Conservation (phyloP, 1,140 invertebrate genomes). For the Diorhabda sublineata region DNA sequence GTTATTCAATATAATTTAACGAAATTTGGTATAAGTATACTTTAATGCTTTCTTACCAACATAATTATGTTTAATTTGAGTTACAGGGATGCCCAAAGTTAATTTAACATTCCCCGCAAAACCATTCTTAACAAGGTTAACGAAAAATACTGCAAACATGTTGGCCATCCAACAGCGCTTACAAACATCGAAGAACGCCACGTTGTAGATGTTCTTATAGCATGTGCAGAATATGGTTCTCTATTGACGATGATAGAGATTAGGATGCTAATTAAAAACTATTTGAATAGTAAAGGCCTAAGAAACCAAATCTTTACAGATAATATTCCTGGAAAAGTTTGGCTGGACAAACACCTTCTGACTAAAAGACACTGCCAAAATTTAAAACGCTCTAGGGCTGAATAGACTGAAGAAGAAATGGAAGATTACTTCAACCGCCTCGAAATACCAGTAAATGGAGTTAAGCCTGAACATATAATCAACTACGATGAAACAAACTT, state of each 20-base stretch:
- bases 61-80: not conserved
- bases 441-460: slow-evolving; percentile 23
- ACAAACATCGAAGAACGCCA: not conserved
- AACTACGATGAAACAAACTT: slow-evolving; percentile 25
- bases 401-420: not conserved
- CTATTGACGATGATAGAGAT: not conserved
- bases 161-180: not conserved
- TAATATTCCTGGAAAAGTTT: too few relatives aligned
- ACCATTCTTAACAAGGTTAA: not conserved
- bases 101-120: too few relatives aligned
- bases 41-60: slow-evolving; percentile 2
- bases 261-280: too few relatives aligned
- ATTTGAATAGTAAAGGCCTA: too few relatives aligned
- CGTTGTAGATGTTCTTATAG: not conserved
- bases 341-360: too few relatives aligned
- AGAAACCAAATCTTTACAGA: too few relatives aligned
- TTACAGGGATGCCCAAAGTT: too few relatives aligned
- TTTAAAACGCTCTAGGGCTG: too few relatives aligned
- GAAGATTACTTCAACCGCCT: slow-evolving; percentile 6
- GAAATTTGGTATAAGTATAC: too few relatives aligned
- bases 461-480: slow-evolving; percentile 25
- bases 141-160: not conserved
- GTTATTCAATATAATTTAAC: not conserved
- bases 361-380: too few relatives aligned
- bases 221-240: not conserved